Evolutionary conservation across 2,113 vertebrate genomes (phyloP).

Genomic region (Semnornis frantzii): DNA sequence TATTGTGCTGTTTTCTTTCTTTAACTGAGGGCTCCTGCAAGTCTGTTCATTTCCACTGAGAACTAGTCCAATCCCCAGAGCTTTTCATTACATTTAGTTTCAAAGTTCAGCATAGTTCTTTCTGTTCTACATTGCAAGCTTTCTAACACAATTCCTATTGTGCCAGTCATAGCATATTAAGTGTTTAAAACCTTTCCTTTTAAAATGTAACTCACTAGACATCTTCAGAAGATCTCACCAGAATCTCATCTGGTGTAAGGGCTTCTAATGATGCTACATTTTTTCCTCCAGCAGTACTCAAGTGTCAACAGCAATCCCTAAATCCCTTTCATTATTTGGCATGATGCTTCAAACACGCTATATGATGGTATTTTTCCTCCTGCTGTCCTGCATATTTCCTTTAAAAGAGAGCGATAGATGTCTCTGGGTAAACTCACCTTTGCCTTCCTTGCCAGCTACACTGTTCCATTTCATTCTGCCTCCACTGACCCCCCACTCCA

Average conservation of each 20-base stretch:
- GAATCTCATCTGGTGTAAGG: not conserved
- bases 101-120: constrained; percentile 44
- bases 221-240: constrained; percentile 5
- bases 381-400: not conserved
- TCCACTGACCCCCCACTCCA: not conserved
- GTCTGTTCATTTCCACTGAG: constrained; percentile 35
- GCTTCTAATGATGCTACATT: not conserved
- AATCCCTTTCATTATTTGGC: not conserved
- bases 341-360: not conserved
- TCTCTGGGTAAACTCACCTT: not conserved
- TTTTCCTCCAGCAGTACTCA: not conserved
- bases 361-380: not conserved
- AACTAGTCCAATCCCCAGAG: constrained; percentile 29
- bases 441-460: not conserved
- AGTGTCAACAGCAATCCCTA: not conserved
- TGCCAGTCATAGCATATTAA: constrained; percentile 25
- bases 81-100: constrained; percentile 36
- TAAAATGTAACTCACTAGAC: constrained; percentile 1
- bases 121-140: constrained; percentile 40
- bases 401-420: not conserved
- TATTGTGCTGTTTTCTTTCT: not conserved
- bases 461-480: not conserved
- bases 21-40: constrained; percentile 5
- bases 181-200: constrained; percentile 20
- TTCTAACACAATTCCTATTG: constrained; percentile 18